phyloP scores from a whole-genome alignment of 2,888 invertebrate species.

The Chrysina gloriosa region DNA sequence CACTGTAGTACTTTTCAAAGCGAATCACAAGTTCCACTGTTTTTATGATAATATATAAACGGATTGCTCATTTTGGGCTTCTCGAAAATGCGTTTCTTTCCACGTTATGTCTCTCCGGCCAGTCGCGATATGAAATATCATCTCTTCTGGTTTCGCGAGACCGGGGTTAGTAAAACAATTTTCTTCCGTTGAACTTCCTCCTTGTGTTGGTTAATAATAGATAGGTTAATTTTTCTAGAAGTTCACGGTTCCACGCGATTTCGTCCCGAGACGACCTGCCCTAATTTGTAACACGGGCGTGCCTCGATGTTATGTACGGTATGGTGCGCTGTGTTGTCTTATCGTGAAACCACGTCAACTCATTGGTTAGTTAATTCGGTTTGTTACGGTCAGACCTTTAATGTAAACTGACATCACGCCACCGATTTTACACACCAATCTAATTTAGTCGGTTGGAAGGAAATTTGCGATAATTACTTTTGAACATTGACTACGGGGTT shows the following conservation, averaged over 20 bases:
- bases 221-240: constrained; percentile 53
- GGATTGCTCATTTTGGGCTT: constrained; percentile 58
- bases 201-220: constrained; percentile 49
- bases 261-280: constrained; percentile 34
- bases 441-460: constrained; percentile 51
- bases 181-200: constrained; percentile 51
- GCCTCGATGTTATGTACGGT: constrained; percentile 56
- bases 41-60: constrained; percentile 57
- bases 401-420: constrained; percentile 52
- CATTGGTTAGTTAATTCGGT: constrained; percentile 40
- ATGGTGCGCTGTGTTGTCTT: constrained; percentile 39
- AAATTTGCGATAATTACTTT: constrained; percentile 42
- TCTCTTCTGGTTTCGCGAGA: constrained; percentile 42
- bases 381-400: constrained; percentile 47
- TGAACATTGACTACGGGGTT: constrained; percentile 33
- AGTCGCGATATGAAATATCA: constrained; percentile 55
- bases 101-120: constrained; percentile 49
- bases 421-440: constrained; percentile 54
- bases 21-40: constrained; percentile 51
- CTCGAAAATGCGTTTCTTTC: constrained; percentile 41
- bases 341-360: constrained; percentile 36
- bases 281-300: constrained; percentile 63
- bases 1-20: constrained; percentile 53
- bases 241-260: constrained; percentile 44
- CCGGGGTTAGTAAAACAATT: constrained; percentile 60